These are phyloP conservation scores for Leucoraja erinaceus DNA, from an alignment of 2,113 vertebrate species.

Conservation along the genomic window DNA sequence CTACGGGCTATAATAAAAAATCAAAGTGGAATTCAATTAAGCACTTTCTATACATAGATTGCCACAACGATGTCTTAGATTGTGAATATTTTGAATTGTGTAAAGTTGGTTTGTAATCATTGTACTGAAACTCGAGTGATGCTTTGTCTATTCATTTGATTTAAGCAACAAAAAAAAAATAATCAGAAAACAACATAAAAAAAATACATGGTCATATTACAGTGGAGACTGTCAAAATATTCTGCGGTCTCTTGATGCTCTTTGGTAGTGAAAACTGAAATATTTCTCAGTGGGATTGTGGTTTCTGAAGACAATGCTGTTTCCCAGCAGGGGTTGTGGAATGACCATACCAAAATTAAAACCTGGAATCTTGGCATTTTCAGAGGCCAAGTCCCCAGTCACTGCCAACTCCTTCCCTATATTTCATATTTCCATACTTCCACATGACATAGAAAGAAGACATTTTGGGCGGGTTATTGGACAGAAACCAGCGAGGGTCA, in stretches of 20 bases:
- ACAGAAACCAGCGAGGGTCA: not conserved
- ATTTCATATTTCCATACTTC: too few species aligned
- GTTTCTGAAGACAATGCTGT: not conserved
- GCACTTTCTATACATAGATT: not conserved
- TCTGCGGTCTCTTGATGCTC: not conserved
- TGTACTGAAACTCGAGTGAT: not conserved
- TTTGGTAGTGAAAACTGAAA: not conserved
- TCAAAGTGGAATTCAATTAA: not conserved
- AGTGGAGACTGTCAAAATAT: not conserved
- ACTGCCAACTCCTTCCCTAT: too few species aligned
- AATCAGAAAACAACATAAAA: not conserved
- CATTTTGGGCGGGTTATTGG: not conserved
- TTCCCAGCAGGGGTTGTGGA: too few species aligned
- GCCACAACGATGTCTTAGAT: not conserved
- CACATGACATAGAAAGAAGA: not conserved
- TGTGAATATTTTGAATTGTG: not conserved
- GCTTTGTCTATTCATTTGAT: not conserved
- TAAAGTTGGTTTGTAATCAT: too few species aligned
- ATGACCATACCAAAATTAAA: too few species aligned
- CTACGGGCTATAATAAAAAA: not conserved
- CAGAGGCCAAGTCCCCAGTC: too few species aligned
- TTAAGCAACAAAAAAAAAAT: not conserved
- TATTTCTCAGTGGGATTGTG: not conserved
- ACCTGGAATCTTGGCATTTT: too few species aligned
- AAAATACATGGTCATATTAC: not conserved